Conservation (phyloP, 2,113 vertebrate genomes). For the Geothlypis trichas region DNA sequence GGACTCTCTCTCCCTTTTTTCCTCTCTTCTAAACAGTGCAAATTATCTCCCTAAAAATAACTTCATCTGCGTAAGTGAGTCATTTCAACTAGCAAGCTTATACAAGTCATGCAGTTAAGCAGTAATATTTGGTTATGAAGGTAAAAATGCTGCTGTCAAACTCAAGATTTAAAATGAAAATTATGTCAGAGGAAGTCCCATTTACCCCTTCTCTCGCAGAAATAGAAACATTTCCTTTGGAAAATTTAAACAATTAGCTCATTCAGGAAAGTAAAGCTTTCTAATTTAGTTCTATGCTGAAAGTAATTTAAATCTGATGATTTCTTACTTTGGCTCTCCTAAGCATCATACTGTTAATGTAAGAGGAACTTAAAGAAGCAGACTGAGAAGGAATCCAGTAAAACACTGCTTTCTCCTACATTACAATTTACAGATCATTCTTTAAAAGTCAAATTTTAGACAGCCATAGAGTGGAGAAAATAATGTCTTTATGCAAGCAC, state of each 20-base stretch:
- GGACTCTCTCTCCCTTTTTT: slow-evolving; percentile 67
- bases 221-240: slow-evolving; percentile 43
- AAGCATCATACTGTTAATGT: not conserved
- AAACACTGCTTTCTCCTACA: not conserved
- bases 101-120: slow-evolving; percentile 64
- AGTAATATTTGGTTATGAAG: slow-evolving; percentile 68
- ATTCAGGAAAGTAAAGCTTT: slow-evolving; percentile 59
- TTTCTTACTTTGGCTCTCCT: slow-evolving; percentile 27
- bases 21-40: slow-evolving; percentile 72
- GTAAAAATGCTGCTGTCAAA: slow-evolving; percentile 70
- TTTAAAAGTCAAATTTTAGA: slow-evolving; percentile 28
- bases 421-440: slow-evolving; percentile 21
- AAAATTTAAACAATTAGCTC: slow-evolving; percentile 63
- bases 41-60: slow-evolving; percentile 83
- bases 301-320: slow-evolving; percentile 37
- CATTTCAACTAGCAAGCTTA: slow-evolving; percentile 75
- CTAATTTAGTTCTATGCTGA: slow-evolving; percentile 35
- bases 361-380: not conserved
- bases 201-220: slow-evolving; percentile 44
- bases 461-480: not conserved
- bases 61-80: slow-evolving; percentile 77
- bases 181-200: slow-evolving; percentile 57
- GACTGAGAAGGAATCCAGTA: not conserved
- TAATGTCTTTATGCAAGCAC: slow-evolving; percentile 30
- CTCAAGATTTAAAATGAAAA: slow-evolving; percentile 39